Base-by-base conservation (phyloP, 2,888 invertebrate species). In the Epistrophella euchroma region DNA sequence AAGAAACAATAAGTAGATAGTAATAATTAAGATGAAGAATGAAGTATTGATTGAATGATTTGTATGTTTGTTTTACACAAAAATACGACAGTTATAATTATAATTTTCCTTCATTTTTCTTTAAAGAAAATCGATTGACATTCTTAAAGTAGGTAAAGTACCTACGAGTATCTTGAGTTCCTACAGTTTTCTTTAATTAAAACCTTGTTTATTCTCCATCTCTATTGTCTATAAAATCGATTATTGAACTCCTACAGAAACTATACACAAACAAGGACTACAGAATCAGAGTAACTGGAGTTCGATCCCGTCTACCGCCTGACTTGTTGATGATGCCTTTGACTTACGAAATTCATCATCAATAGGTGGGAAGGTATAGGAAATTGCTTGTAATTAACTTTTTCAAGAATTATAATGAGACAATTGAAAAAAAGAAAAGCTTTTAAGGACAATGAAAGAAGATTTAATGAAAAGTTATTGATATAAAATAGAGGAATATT, bases 391-490 rank as follows among this genome's bases (percentile, higher is more conserved):
- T 62, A 28, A 62, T 62, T 52, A 74, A 64, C 74, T 50, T 60
- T 73, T 50, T 74, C 40, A 55, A 64, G 52, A 40, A 62, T 52
- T 28, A 62, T 73, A 62, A 52, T 52, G 47, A 62, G 22, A 15
- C 35, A 47, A 72, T 58, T 72, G 32, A 28, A 60, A 58, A 35
- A 55, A 71, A 47, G 19, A 50, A 11, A 32, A 62, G 43, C 62
- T 62, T 62, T 73, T 52, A 50, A 52, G 13, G 25, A 64, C 10
- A 5, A 35, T 22, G 32, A 45, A 35, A n/a, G 19, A 37, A 37
- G 32, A 66, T 75, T 66, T 50, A 56, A 45, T 62, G 28, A 52
- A 22, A 66, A 32, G 19, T 15, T 2, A 55, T 74, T 17, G 19
- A 19, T 25, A 50, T 13, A 9, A 40, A 60, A 60, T 35, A 35